Base-by-base conservation (phyloP, 2,888 invertebrate species). In the Hedya salicella region DNA sequence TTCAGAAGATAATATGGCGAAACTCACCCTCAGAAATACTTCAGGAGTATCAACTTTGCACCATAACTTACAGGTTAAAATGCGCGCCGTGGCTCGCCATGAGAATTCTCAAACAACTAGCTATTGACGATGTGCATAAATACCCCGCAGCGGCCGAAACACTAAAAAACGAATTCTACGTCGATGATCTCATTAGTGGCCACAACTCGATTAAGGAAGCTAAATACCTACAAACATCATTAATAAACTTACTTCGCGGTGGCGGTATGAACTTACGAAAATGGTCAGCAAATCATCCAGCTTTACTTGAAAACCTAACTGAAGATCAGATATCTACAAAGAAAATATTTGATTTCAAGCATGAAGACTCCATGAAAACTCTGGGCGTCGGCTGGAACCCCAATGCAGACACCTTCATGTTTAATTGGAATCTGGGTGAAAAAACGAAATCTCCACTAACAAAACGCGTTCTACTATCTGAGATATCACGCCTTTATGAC, bases 51-150 rank as follows among this genome's bases (percentile, higher is more conserved):
- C 3, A 6, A 3, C 25, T 25, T 6, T 25, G 25, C 6, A 25
- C 25, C 4, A 6, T 25, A 3, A 3, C 25, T 6, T 25, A 25
- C 25, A 6, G 25, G 6, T 5, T 6, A 5, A 25, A 25, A 1
- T 5, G 25, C 1, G 71, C 72, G 5, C 73, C 72, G 0, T 73
- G 48, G 48, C 49, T 60, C 3, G 60, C 60, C 3, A 49, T 48
- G 13, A 19, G 60, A 60, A 60, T 49, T 2, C 67, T 66, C 13
- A 70, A n/a, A 11, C 62, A 61, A 32, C 25, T 72, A 25, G 71
- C 70, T 3, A 3, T 19, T 6, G 68, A 72, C 30, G 70, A 71
- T 9, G 49, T 16, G 0, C 49, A 60, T 6, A 60, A 60, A 49
- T 39, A 60, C 4, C 39, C 60, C 5, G 60, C 8, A 1, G 60